Percentiles rank a stretch among this genome's conserved stretches.
Evolutionary conservation across 1,140 invertebrate species (phyloP).

Genomic region (Drosophila ercepeae): DNA sequence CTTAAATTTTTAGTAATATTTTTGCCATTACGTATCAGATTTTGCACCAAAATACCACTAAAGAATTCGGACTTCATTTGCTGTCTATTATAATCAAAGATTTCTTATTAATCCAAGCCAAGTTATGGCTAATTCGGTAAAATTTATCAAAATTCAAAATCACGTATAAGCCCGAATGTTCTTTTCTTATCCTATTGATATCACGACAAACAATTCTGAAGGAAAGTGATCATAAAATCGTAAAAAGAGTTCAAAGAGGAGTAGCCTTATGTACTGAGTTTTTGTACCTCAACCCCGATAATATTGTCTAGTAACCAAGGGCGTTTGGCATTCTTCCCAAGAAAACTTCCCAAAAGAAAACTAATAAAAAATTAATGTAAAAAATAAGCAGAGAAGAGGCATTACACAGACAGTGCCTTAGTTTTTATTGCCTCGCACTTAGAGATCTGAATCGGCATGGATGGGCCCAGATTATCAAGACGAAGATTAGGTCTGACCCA

Average conservation of each 20-base stretch:
- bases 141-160: too few relatives aligned
- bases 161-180: too few relatives aligned
- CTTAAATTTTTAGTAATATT: too few relatives aligned
- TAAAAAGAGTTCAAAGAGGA: constrained; percentile 2
- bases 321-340: constrained; percentile 35
- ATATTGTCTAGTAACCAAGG: constrained; percentile 13
- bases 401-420: constrained; percentile 4
- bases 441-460: constrained; percentile 22
- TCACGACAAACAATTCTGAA: background rate
- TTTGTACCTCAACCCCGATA: constrained; percentile 18
- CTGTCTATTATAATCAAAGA: too few relatives aligned
- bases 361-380: constrained; percentile 15
- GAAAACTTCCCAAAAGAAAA: too few relatives aligned
- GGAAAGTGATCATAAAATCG: constrained; percentile 21
- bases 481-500: constrained; percentile 59
- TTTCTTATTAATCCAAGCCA: too few relatives aligned
- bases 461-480: constrained; percentile 59
- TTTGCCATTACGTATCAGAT: too few relatives aligned
- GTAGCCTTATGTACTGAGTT: constrained; percentile 12
- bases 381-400: background rate
- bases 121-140: too few relatives aligned
- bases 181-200: too few relatives aligned
- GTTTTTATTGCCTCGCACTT: constrained; percentile 40
- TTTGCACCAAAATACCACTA: too few relatives aligned
- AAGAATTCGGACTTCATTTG: too few relatives aligned